Evolutionary conservation across 2,113 vertebrate genomes (phyloP).

Genomic region (Mormoops blainvillei): DNA sequence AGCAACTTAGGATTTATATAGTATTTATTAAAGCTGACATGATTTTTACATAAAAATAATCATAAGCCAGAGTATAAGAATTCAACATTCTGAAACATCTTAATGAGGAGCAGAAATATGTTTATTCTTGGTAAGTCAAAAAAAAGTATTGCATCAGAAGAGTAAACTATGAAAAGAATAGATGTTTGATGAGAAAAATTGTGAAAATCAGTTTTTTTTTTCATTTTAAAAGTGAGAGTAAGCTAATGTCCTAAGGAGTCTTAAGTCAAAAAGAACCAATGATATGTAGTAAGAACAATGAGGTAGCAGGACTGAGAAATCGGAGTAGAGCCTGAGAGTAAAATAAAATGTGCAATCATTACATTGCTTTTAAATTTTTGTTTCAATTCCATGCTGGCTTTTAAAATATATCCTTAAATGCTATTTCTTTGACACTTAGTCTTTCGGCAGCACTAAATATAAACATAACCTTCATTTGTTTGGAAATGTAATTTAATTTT

Average conservation of each 20-base stretch:
- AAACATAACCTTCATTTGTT: conserved; percentile 50
- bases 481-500: conserved; percentile 64
- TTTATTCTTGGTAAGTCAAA: neutral
- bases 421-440: conserved; percentile 44
- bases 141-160: neutral
- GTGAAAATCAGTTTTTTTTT: neutral
- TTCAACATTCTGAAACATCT: neutral
- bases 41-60: neutral
- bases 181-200: neutral
- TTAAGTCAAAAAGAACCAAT: neutral
- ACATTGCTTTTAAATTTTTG: neutral
- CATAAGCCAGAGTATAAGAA: neutral
- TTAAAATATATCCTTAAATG: conserved; percentile 34
- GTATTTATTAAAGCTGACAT: neutral
- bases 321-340: neutral
- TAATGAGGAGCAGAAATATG: neutral
- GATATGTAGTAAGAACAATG: neutral
- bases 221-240: neutral
- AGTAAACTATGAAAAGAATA: neutral
- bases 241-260: neutral
- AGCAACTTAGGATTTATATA: neutral
- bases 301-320: neutral
- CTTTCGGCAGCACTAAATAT: conserved; percentile 38
- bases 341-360: neutral
- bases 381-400: neutral